These are phyloP conservation scores for Micrastur ruficollis DNA, from an alignment of 2,797 vertebrate genomes.

Conservation along the genomic window DNA sequence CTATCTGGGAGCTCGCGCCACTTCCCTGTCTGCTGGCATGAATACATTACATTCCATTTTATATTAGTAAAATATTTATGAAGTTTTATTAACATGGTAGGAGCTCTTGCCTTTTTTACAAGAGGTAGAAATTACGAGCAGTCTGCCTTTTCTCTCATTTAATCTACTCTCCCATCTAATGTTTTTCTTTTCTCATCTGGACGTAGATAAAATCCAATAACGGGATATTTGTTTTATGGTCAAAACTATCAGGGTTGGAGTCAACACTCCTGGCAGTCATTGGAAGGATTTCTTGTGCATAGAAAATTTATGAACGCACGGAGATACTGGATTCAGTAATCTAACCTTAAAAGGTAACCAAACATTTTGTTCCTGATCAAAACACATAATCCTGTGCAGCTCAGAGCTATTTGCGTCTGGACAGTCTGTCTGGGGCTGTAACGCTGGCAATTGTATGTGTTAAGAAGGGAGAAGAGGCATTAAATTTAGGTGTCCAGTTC, in stretches of 20 bases:
- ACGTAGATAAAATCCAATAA: background rate
- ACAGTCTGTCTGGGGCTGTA: background rate
- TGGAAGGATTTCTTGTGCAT: background rate
- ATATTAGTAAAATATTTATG: constrained; percentile 46
- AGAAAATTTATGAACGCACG: constrained; percentile 19
- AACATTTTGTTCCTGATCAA: constrained; percentile 7
- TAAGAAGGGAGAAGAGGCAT: background rate
- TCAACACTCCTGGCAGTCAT: background rate
- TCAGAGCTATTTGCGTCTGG: constrained; percentile 8
- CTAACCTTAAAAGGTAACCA: constrained; percentile 41
- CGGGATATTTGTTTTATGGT: constrained; percentile 10
- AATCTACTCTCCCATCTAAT: constrained; percentile 34
- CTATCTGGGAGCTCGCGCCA: background rate
- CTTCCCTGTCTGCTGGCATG: background rate
- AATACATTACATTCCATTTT: constrained; percentile 8
- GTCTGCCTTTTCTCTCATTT: constrained; percentile 4
- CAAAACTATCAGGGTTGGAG: background rate
- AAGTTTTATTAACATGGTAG: constrained; percentile 36
- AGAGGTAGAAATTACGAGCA: background rate
- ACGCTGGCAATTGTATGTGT: background rate
- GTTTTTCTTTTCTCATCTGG: constrained; percentile 42
- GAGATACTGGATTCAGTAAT: background rate
- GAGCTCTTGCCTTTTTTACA: constrained; percentile 13
- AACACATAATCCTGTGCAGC: background rate
- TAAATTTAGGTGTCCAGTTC: background rate